Conservation (phyloP, 2,113 vertebrate species). For the Monarcha castaneiventris region DNA sequence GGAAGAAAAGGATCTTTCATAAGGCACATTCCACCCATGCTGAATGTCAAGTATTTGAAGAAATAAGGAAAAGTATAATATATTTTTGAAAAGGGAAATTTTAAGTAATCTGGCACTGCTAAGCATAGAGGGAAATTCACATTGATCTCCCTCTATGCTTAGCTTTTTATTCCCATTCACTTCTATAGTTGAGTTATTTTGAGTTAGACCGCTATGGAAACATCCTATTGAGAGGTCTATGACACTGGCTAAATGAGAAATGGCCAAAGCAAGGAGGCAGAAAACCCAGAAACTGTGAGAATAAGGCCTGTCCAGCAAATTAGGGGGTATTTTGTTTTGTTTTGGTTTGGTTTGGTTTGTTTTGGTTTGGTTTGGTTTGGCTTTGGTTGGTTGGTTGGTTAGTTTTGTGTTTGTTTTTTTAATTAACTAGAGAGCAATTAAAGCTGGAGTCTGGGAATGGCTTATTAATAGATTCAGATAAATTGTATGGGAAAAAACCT, state of each 20-base stretch:
- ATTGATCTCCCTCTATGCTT: neutral
- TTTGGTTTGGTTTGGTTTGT: neutral
- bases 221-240: neutral
- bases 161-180: neutral
- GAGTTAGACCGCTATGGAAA: neutral
- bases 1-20: neutral
- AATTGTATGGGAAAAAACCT: neutral
- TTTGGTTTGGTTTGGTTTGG: neutral
- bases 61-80: neutral
- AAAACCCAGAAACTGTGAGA: neutral
- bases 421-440: neutral
- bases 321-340: neutral
- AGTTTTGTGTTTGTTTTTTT: neutral
- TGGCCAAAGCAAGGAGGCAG: neutral
- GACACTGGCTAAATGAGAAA: neutral
- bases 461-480: neutral
- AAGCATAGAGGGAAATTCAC: neutral
- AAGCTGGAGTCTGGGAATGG: neutral
- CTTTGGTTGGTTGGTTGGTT: neutral
- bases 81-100: neutral
- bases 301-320: neutral
- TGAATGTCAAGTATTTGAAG: neutral
- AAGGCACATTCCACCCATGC: fast-evolving
- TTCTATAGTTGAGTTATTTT: neutral
- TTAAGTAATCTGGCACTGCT: neutral